Evolutionary conservation across 1,140 invertebrate species (phyloP).

Genomic region (Aphelinus certus): DNA sequence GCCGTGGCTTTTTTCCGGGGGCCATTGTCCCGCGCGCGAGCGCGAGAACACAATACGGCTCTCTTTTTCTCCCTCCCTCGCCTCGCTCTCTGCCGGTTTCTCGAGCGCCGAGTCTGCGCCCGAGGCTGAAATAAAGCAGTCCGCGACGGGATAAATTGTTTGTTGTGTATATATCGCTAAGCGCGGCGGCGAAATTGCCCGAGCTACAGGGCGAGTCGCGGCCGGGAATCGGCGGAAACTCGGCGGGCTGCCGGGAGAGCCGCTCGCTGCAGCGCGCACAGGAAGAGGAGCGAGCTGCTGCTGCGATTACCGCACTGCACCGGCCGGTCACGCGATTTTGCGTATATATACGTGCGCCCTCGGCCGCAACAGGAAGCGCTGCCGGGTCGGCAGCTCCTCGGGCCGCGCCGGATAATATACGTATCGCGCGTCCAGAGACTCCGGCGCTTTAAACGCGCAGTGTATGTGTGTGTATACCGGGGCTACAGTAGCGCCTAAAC

Average conservation of each 20-base stretch:
- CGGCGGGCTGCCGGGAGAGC: neutral
- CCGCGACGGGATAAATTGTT: constrained; percentile 22
- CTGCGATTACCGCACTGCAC: constrained; percentile 2
- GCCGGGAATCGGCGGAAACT: constrained; percentile 7
- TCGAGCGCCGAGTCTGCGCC: no score
- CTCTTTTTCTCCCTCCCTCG: constrained; percentile 43
- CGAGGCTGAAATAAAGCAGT: constrained; percentile 56
- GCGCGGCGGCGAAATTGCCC: neutral
- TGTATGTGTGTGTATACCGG: no score
- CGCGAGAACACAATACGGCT: constrained; percentile 27
- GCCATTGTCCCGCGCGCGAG: neutral
- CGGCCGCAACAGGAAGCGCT: neutral
- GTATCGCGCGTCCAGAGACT: no score
- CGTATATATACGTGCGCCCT: neutral
- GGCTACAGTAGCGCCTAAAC: no score
- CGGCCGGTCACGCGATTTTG: constrained; percentile 9
- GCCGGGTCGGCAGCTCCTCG: no score
- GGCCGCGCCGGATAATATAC: no score
- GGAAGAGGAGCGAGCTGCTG: neutral
- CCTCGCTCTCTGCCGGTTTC: no score
- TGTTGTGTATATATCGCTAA: neutral
- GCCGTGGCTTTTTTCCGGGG: neutral
- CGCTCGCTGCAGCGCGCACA: constrained; percentile 2
- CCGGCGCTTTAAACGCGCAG: no score
- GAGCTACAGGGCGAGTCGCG: neutral